Percentiles rank a stretch among this genome's conserved stretches.
phyloP scores from a whole-genome alignment of 2,113 vertebrate genomes.

The Cranoglanis bouderius region DNA sequence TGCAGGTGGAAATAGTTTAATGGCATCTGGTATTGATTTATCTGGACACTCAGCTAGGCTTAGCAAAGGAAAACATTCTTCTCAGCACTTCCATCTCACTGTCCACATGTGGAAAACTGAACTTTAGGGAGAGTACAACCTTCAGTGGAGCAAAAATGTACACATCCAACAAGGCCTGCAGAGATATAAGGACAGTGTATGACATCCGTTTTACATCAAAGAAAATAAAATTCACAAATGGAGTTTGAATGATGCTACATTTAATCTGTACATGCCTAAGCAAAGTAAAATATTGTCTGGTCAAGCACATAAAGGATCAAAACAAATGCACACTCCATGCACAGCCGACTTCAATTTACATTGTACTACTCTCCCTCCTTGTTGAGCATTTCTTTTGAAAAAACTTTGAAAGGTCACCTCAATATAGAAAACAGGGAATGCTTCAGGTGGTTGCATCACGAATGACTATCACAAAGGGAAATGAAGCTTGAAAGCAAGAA shows the following conservation, averaged over 20 bases:
- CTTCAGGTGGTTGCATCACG: constrained; percentile 13
- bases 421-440: constrained; percentile 1
- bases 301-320: not conserved
- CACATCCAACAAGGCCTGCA: not conserved
- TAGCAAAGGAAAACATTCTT: not conserved
- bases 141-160: not conserved
- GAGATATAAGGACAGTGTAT: not conserved
- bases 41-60: not conserved
- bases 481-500: constrained; percentile 35
- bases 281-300: not conserved
- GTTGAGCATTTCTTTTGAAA: not conserved
- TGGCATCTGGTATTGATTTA: not conserved
- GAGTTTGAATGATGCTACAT: not conserved
- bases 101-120: not conserved
- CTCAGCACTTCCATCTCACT: not conserved
- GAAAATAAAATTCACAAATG: not conserved
- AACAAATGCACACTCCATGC: not conserved
- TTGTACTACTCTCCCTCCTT: not conserved
- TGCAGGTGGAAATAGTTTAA: constrained; percentile 4
- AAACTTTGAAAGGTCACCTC: not conserved
- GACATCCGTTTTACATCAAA: not conserved
- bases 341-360: not conserved
- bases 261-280: not conserved
- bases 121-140: not conserved
- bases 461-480: constrained; percentile 21